phyloP scores from a whole-genome alignment of 2,888 invertebrate genomes.

The Epistrophella euchroma region DNA sequence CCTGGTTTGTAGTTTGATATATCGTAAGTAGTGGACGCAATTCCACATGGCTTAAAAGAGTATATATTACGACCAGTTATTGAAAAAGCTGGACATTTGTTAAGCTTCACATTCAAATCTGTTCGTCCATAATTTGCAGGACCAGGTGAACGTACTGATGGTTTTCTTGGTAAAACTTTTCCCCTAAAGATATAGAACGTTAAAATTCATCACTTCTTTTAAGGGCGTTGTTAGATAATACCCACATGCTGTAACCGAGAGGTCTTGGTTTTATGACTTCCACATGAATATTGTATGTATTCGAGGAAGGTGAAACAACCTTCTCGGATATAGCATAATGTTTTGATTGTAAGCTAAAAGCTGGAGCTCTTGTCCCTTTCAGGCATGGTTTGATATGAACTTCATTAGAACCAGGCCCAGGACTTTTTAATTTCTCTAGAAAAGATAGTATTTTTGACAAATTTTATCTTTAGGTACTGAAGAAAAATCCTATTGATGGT shows the following conservation, averaged over 20 bases:
- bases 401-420: conserved; percentile 82
- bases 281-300: conserved; percentile 79
- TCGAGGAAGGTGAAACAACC: conserved; percentile 80
- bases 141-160: conserved; percentile 79
- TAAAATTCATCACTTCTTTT: not conserved
- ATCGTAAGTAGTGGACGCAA: conserved; percentile 81
- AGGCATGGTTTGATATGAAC: conserved; percentile 78
- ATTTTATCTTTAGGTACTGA: no score
- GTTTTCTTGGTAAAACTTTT: not conserved
- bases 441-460: no score
- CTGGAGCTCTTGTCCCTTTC: conserved; percentile 81
- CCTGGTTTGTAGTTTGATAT: conserved; percentile 81
- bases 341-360: conserved; percentile 85
- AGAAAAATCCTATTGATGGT: no score
- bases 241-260: conserved; percentile 82
- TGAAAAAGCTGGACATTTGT: conserved; percentile 79
- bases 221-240: conserved; percentile 16
- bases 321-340: conserved; percentile 77
- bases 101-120: conserved; percentile 77
- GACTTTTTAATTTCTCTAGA: conserved; percentile 79
- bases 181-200: conserved; percentile 78
- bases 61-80: conserved; percentile 77
- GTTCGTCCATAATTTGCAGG: conserved; percentile 81
- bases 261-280: conserved; percentile 77
- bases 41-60: conserved; percentile 76